phyloP scores from a whole-genome alignment of 2,797 vertebrate genomes.

The Galagoides demidoff region DNA sequence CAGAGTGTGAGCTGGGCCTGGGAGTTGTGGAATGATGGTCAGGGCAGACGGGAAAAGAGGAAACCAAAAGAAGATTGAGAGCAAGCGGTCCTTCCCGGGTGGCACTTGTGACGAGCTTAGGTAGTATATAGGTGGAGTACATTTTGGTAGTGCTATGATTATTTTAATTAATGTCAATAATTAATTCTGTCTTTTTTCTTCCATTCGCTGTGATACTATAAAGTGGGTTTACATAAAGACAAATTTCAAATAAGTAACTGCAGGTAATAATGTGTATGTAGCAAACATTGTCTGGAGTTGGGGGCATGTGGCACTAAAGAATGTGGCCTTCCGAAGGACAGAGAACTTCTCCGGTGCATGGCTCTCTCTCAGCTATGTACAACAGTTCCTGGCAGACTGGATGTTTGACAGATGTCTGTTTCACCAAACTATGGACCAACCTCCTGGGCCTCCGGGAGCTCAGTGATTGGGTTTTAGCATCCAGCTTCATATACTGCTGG shows the following conservation, averaged over 20 bases:
- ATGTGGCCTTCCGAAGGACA: neutral
- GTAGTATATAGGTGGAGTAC: neutral
- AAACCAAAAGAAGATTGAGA: neutral
- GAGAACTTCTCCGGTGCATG: neutral
- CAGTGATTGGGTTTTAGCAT: neutral
- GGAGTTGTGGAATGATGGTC: too few relatives aligned
- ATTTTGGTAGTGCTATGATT: neutral
- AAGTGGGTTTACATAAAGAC: neutral
- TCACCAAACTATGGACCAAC: neutral
- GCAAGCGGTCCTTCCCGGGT: neutral
- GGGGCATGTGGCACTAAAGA: neutral
- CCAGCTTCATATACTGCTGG: neutral
- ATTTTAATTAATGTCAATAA: neutral
- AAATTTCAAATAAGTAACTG: neutral
- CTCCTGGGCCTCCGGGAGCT: neutral
- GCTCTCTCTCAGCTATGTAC: neutral
- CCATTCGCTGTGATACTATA: neutral
- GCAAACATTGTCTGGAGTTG: neutral
- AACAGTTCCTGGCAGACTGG: neutral
- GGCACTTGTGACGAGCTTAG: neutral
- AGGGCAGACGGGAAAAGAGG: neutral
- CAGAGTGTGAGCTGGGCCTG: neutral
- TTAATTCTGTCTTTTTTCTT: neutral
- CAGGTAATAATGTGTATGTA: neutral
- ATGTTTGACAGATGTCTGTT: neutral